A percentile compares a stretch with the other conserved stretches of the same genome.
These are phyloP conservation scores for Euproctis similis DNA, from an alignment of 2,888 invertebrate genomes.

Conservation along the genomic window DNA sequence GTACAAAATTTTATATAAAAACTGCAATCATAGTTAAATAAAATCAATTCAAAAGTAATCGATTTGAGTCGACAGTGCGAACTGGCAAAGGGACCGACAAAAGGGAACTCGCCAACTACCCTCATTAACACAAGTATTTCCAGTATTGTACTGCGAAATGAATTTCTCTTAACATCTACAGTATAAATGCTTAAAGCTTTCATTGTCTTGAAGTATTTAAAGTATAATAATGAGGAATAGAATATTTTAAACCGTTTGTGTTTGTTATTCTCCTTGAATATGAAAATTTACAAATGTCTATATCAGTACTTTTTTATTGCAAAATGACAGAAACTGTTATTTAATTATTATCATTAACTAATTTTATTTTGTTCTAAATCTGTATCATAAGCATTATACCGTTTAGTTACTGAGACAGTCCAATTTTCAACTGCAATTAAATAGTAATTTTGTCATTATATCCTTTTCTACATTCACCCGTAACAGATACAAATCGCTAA, in stretches of 20 bases:
- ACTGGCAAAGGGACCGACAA: constrained; percentile 14
- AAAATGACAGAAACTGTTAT: too few relatives aligned
- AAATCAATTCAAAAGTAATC: constrained; percentile 19
- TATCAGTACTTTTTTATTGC: too few relatives aligned
- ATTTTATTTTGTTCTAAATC: too few relatives aligned
- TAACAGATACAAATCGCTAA: constrained; percentile 29
- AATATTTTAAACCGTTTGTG: too few relatives aligned
- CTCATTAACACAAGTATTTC: constrained; percentile 30
- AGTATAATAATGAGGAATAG: constrained; percentile 10
- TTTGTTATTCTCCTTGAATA: too few relatives aligned
- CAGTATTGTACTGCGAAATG: constrained; percentile 33
- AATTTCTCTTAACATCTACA: constrained; percentile 30
- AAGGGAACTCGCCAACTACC: constrained; percentile 20
- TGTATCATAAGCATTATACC: too few relatives aligned
- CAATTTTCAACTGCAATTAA: neutral
- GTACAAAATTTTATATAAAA: too few relatives aligned
- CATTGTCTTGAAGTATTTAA: constrained; percentile 30
- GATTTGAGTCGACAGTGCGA: too few relatives aligned
- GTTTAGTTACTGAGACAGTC: neutral
- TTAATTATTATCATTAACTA: too few relatives aligned
- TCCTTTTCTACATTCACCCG: constrained; percentile 2
- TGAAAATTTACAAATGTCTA: too few relatives aligned
- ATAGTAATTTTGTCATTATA: neutral
- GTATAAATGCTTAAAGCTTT: constrained; percentile 26
- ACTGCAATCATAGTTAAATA: too few relatives aligned